These are phyloP conservation scores for Xiphophorus hellerii DNA, from an alignment of 2,113 vertebrate species.

Conservation along the genomic window DNA sequence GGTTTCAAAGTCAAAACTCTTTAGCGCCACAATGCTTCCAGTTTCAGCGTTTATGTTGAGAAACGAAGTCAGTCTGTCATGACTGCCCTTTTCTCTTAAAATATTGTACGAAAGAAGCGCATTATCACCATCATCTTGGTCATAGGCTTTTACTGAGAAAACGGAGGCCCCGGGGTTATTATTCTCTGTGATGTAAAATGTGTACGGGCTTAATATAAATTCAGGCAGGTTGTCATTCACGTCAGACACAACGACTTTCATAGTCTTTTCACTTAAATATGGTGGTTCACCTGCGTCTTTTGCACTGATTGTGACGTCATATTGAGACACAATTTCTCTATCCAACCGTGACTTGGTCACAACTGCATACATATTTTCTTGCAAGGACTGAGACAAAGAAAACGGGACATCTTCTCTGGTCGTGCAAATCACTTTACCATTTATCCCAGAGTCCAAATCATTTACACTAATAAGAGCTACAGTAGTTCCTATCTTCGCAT, in stretches of 20 bases:
- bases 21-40: slow-evolving; percentile 53
- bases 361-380: slow-evolving; percentile 66
- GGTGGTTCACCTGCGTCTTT: slow-evolving; percentile 57
- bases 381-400: slow-evolving; percentile 53
- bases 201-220: slow-evolving; percentile 50
- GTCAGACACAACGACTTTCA: slow-evolving; percentile 61
- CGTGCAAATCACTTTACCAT: slow-evolving; percentile 62
- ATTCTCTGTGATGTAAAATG: slow-evolving; percentile 67
- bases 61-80: slow-evolving; percentile 22
- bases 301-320: slow-evolving; percentile 65
- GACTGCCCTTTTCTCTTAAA: slow-evolving; percentile 2
- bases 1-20: slow-evolving; percentile 52
- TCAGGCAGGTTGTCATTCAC: slow-evolving; percentile 71
- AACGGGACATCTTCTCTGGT: slow-evolving; percentile 55
- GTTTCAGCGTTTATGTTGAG: slow-evolving; percentile 57
- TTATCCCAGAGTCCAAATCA: slow-evolving; percentile 61
- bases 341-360: slow-evolving; percentile 50
- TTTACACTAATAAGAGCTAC: slow-evolving; percentile 58
- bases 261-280: slow-evolving; percentile 42
- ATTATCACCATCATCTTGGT: slow-evolving; percentile 61
- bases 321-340: slow-evolving; percentile 51
- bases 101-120: slow-evolving; percentile 52
- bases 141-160: slow-evolving; percentile 61
- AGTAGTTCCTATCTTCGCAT: slow-evolving; percentile 55
- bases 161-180: slow-evolving; percentile 52